phyloP scores from a whole-genome alignment of 1,140 invertebrate genomes.

The Dolichoris vasculosae region DNA sequence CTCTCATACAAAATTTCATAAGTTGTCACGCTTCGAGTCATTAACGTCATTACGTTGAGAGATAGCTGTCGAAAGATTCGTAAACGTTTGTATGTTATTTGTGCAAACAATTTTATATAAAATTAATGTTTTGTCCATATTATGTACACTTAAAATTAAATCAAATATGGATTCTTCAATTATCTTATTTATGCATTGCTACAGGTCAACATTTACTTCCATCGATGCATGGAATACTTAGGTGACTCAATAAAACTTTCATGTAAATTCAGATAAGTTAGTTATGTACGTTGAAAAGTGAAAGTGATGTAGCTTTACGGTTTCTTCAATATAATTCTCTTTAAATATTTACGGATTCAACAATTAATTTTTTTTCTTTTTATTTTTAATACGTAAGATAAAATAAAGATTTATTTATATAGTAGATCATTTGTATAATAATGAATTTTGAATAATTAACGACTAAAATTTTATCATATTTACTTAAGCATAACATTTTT shows the following conservation, averaged over 20 bases:
- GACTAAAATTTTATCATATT: no score
- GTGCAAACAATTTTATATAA: background rate
- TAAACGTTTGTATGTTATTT: background rate
- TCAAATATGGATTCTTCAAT: background rate
- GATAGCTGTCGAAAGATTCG: constrained; percentile 47
- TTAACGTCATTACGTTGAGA: constrained; percentile 57
- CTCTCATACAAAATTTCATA: constrained; percentile 57
- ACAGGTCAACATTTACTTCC: background rate
- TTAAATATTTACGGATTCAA: no score
- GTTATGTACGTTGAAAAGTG: background rate
- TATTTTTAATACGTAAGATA: no score
- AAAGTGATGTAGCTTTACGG: background rate
- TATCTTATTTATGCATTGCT: background rate
- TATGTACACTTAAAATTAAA: background rate
- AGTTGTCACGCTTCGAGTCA: constrained; percentile 56
- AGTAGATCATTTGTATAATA: no score
- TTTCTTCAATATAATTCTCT: no score
- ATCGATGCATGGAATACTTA: no score
- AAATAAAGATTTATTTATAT: no score
- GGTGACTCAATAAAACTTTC: background rate
- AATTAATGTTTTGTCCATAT: no score
- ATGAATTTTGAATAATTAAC: no score
- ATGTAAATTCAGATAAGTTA: background rate
- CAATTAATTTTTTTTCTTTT: no score
- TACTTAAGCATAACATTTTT: no score